These are phyloP conservation scores for Serinus canaria DNA, from an alignment of 2,113 vertebrate species.

Conservation along the genomic window DNA sequence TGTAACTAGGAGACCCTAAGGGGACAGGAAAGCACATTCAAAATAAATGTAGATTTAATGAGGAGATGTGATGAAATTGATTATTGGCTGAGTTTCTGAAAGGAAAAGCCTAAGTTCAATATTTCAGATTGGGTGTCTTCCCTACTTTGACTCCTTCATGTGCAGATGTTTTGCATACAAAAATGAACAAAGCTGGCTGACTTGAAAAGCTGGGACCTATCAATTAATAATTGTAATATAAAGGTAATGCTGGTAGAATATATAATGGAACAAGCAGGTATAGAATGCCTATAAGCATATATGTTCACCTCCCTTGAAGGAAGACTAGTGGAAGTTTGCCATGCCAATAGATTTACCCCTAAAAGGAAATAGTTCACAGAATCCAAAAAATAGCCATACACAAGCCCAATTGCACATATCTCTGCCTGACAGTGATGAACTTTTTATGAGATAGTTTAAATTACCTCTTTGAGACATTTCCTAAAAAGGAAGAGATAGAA, in stretches of 20 bases:
- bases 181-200: not conserved
- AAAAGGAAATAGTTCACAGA: slow-evolving; percentile 66
- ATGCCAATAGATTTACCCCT: slow-evolving; percentile 37
- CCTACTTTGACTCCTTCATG: not conserved
- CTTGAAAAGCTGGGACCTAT: slow-evolving; percentile 5
- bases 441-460: slow-evolving; percentile 56
- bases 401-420: slow-evolving; percentile 36
- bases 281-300: not conserved
- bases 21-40: not conserved
- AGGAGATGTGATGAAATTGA: not conserved
- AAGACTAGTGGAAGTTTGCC: slow-evolving; percentile 9
- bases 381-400: slow-evolving; percentile 31
- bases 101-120: not conserved
- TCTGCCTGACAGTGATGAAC: slow-evolving; percentile 47
- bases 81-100: not conserved
- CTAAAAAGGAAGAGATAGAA: slow-evolving; percentile 56
- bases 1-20: not conserved
- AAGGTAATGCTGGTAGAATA: slow-evolving; percentile 1
- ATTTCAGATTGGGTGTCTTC: not conserved
- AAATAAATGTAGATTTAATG: not conserved
- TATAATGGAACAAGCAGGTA: not conserved
- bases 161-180: not conserved
- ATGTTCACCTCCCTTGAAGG: not conserved
- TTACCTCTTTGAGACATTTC: slow-evolving; percentile 59
- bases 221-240: slow-evolving; percentile 11